Conservation (phyloP, 2,797 vertebrate genomes). For the Tympanoctomys barrerae region DNA sequence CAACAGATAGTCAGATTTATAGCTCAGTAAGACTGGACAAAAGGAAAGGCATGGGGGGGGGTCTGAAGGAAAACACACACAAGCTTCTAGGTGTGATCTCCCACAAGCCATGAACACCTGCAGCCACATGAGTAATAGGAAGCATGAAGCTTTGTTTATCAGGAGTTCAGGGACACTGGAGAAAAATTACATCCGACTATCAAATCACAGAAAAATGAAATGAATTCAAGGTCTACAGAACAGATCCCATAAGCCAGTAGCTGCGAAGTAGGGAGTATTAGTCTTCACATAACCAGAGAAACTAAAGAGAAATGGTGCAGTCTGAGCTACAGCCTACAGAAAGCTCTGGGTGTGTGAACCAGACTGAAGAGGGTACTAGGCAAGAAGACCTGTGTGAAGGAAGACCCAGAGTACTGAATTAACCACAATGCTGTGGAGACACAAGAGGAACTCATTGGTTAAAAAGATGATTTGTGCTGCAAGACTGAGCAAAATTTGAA, state of each 20-base stretch:
- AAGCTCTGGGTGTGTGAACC: background rate
- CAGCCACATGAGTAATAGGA: background rate
- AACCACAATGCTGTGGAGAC: background rate
- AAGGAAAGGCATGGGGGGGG: background rate
- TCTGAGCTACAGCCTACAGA: background rate
- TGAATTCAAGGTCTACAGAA: background rate
- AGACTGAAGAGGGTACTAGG: background rate
- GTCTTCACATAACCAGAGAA: background rate
- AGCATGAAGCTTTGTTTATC: background rate
- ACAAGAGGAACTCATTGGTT: background rate
- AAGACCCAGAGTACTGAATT: background rate
- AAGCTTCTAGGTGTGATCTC: background rate
- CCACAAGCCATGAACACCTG: background rate
- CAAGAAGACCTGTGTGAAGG: background rate
- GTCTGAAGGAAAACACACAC: background rate
- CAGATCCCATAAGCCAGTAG: background rate
- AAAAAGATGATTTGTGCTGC: background rate
- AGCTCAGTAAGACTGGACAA: background rate
- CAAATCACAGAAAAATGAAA: background rate
- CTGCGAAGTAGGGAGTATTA: background rate
- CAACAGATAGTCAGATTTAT: background rate
- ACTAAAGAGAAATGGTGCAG: background rate
- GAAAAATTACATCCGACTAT: background rate
- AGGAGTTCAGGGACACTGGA: background rate
- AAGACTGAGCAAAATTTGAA: background rate